Evolutionary conservation across 2,797 vertebrate genomes (phyloP), one percentile per base, ranked within the genome.

Genomic region (Meriones psammophilus): DNA sequence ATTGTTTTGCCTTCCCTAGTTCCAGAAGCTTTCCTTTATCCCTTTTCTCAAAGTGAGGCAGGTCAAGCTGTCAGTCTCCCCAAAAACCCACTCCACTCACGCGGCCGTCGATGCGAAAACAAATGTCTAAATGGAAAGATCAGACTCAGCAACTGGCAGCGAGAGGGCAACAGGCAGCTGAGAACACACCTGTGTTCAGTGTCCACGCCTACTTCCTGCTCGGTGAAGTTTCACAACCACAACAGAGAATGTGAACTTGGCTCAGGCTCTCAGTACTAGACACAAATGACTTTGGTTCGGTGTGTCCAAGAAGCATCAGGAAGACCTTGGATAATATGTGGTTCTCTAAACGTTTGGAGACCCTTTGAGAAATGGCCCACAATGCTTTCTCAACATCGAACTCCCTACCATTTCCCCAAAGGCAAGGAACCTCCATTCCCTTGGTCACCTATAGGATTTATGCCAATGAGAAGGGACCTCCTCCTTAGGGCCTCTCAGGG

Each of bases 101-200:
- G 77, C 66, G 88, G 88, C 69, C 76, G 56, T 89, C 94, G n/a
- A 54, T 94, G 28, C n/a, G 28, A 92, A 92, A 96, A 87, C 46
- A 74, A 95, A 94, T 93, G 83, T 96, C 58, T 79, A 46, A 64
- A 66, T 17, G 10, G 88, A 94, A 92, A 96, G 94, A 95, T 95
- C 94, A 92, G 86, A 8, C 73, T 77, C 56, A 68, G 56, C 68
- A 46, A 83, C 88, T 60, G 46, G 79, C 15, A 22, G 14, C 81
- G 9, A 66, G 20, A 80, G 76, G 0, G 5, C 39, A 7, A 60
- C 64, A 22, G 5, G 78, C 66, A 22, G 22, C 96, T 74, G 77
- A 86, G 83, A 86, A 74, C 0, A 83, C 0, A 0, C 5, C 22
- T 2, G 18, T 64, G 26, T 42, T 64, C 12, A 76, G 60, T 10